Evolutionary conservation across 2,888 invertebrate species (phyloP).

Genomic region (Torymus auratus): DNA sequence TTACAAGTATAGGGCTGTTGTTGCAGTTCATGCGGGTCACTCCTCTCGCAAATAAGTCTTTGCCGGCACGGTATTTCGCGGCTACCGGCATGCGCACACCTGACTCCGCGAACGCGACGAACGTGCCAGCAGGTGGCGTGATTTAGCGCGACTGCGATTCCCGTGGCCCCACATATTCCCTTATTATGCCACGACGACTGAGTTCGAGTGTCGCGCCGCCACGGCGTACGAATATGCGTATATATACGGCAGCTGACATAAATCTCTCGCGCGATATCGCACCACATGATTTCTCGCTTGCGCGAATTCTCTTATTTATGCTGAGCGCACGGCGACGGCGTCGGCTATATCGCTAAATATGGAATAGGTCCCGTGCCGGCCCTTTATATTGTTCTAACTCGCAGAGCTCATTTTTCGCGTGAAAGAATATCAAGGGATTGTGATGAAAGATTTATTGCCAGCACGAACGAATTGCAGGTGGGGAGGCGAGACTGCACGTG

Average conservation of each 20-base stretch:
- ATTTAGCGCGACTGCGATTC: slow-evolving; percentile 8
- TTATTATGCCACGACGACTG: slow-evolving; percentile 9
- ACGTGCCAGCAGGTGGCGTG: no score
- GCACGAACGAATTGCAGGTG: slow-evolving; percentile 11
- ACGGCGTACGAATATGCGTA: not conserved
- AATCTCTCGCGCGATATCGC: slow-evolving; percentile 44
- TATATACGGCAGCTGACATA: slow-evolving; percentile 31
- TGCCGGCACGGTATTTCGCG: no score
- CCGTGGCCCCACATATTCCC: slow-evolving; percentile 22
- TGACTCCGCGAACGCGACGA: no score
- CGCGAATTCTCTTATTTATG: slow-evolving; percentile 56
- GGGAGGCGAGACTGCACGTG: not conserved
- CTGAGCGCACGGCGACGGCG: not conserved
- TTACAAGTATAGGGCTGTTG: no score
- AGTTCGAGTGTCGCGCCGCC: slow-evolving; percentile 19
- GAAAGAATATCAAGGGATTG: slow-evolving; percentile 5
- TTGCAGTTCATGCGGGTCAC: no score
- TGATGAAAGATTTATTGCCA: slow-evolving; percentile 27
- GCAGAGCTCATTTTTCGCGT: no score
- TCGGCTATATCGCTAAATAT: slow-evolving; percentile 41
- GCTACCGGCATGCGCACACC: no score
- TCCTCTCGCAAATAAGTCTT: no score
- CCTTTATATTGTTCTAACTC: slow-evolving; percentile 36
- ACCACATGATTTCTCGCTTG: slow-evolving; percentile 53
- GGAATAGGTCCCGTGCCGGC: slow-evolving; percentile 46